Evolutionary conservation across 1,140 invertebrate species (phyloP).

Genomic region (Caligus rogercresseyi): DNA sequence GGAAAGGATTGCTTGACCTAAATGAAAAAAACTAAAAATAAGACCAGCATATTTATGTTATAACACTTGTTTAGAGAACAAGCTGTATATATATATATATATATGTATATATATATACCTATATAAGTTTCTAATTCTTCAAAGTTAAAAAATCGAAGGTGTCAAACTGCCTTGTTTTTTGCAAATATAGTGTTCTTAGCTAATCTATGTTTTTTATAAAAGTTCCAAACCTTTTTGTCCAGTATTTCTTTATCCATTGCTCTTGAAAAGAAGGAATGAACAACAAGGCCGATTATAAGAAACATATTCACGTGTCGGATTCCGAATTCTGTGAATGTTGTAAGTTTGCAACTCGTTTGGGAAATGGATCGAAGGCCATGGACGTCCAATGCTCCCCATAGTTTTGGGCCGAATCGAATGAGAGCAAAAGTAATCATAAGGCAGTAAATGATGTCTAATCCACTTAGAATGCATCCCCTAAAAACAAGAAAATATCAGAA

Average conservation of each 20-base stretch:
- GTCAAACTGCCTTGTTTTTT: no score
- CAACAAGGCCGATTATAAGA: neutral
- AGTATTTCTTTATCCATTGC: neutral
- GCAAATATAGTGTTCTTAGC: no score
- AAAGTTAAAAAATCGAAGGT: no score
- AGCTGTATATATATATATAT: no score
- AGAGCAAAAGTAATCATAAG: neutral
- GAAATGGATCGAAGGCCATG: neutral
- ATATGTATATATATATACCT: no score
- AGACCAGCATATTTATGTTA: neutral
- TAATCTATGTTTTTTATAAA: no score
- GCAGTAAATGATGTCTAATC: neutral
- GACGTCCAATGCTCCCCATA: neutral
- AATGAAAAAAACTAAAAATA: neutral
- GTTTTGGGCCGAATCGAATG: neutral
- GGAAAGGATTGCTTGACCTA: neutral
- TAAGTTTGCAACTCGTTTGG: neutral
- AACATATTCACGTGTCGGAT: neutral
- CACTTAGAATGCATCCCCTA: neutral
- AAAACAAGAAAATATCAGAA: neutral
- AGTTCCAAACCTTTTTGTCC: neutral
- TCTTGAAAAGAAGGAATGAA: neutral
- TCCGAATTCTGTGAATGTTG: neutral
- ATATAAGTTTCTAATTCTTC: no score
- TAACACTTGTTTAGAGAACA: neutral